Evolutionary conservation across 2,888 invertebrate species (phyloP).

Genomic region (Microplitis manilae): DNA sequence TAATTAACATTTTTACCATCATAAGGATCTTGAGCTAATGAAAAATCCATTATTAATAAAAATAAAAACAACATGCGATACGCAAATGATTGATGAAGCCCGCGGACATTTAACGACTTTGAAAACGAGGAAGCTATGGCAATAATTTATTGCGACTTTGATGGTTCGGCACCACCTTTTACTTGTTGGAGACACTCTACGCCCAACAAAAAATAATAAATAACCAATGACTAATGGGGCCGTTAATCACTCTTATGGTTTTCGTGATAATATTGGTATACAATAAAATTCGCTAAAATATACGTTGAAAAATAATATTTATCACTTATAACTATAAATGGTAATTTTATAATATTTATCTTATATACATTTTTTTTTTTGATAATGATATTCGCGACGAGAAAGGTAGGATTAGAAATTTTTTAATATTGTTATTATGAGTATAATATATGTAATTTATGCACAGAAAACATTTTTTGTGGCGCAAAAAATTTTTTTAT

Average conservation of each 20-base stretch:
- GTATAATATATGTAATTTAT: not conserved
- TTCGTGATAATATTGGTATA: slow-evolving; percentile 10
- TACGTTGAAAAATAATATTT: slow-evolving; percentile 19
- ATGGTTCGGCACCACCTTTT: slow-evolving; percentile 60
- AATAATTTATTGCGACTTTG: slow-evolving; percentile 69
- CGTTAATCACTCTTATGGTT: slow-evolving; percentile 44
- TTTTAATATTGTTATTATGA: not conserved
- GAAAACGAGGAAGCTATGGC: slow-evolving; percentile 67
- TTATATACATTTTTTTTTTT: not conserved
- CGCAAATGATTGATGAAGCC: slow-evolving; percentile 49
- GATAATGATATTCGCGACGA: not conserved
- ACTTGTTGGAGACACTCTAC: slow-evolving; percentile 27
- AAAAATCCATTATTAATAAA: slow-evolving; percentile 24
- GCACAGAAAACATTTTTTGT: no score
- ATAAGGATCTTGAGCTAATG: not conserved
- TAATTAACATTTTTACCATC: no score
- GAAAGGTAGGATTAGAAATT: not conserved
- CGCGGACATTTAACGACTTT: slow-evolving; percentile 54
- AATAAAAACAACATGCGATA: slow-evolving; percentile 28
- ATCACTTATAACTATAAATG: not conserved
- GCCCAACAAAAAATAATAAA: slow-evolving; percentile 43
- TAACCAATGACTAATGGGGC: slow-evolving; percentile 49
- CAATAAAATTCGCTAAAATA: slow-evolving; percentile 2
- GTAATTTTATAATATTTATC: slow-evolving; percentile 15
- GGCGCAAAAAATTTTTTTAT: no score